phyloP scores from a whole-genome alignment of 2,888 invertebrate genomes.

The Trichopria drosophilae region DNA sequence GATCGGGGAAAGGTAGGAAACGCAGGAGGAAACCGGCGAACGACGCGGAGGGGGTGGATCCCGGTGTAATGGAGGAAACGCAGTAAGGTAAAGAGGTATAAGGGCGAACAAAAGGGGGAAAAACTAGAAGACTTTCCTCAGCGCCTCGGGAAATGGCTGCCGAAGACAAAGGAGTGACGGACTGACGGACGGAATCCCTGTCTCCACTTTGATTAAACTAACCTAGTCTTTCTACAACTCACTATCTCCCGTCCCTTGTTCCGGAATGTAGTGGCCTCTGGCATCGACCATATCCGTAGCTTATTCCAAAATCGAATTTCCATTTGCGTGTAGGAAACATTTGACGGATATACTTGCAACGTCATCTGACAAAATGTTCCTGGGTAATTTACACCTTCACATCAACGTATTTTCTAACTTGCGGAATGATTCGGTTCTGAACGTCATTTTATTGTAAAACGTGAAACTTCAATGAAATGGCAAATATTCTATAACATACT shows the following conservation, averaged over 20 bases:
- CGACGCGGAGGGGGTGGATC: constrained; percentile 26
- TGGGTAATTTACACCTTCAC: too few species aligned
- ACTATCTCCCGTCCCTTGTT: neutral
- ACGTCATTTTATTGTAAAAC: too few species aligned
- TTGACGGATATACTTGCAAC: too few species aligned
- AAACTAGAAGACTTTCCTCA: constrained; percentile 10
- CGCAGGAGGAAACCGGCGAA: constrained; percentile 29
- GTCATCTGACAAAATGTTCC: too few species aligned
- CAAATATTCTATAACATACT: too few species aligned
- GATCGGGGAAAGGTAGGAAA: constrained; percentile 2
- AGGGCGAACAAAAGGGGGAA: constrained; percentile 12
- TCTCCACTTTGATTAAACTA: neutral
- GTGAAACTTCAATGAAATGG: too few species aligned
- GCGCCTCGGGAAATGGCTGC: too few species aligned
- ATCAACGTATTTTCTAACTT: too few species aligned
- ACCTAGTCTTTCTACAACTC: neutral
- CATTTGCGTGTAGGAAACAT: too few species aligned
- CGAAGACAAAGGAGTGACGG: constrained; percentile 11
- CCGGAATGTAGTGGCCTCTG: too few species aligned
- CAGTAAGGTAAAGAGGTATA: constrained; percentile 32
- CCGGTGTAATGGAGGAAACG: constrained; percentile 38
- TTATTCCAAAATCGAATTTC: constrained; percentile 21
- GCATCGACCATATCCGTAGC: neutral
- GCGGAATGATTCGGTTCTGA: too few species aligned
- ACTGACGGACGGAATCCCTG: neutral